These are phyloP conservation scores for Nemapogon koenigi DNA, from an alignment of 2,888 invertebrate species.

Conservation along the genomic window DNA sequence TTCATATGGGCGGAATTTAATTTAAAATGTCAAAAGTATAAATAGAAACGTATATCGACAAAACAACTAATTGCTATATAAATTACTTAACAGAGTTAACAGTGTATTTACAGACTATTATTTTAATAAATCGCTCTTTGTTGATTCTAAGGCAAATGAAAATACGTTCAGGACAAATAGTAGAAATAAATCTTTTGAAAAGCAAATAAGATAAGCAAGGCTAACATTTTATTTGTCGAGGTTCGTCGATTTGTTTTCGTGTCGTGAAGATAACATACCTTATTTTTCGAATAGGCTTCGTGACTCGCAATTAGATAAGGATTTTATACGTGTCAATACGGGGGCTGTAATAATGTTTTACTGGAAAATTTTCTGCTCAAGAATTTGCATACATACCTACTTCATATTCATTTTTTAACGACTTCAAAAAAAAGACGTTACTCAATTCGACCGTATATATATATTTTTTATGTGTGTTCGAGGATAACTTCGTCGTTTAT, in stretches of 20 bases:
- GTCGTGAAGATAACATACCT: slow-evolving; percentile 14
- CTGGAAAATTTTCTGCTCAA: too few species aligned
- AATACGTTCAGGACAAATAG: slow-evolving; percentile 11
- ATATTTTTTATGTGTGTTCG: too few species aligned
- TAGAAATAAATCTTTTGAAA: slow-evolving; percentile 13
- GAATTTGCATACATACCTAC: too few species aligned
- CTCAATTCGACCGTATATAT: too few species aligned
- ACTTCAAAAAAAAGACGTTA: too few species aligned
- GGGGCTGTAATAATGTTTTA: too few species aligned
- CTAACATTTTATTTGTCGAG: slow-evolving; percentile 10
- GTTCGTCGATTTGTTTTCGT: slow-evolving; percentile 11
- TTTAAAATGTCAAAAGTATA: background rate
- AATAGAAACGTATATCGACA: background rate
- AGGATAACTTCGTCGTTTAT: too few species aligned
- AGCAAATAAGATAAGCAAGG: slow-evolving; percentile 14
- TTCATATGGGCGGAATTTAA: too few species aligned
- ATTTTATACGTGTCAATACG: too few species aligned
- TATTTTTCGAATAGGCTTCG: slow-evolving; percentile 14
- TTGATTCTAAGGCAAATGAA: slow-evolving; percentile 1
- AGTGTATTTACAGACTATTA: background rate
- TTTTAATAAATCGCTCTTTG: background rate
- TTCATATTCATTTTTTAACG: too few species aligned
- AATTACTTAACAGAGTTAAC: background rate
- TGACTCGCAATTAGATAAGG: slow-evolving; percentile 16
- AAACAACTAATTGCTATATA: background rate